Base-by-base conservation (phyloP, 2,888 invertebrate species). In the Sabellastarte sp. region DNA sequence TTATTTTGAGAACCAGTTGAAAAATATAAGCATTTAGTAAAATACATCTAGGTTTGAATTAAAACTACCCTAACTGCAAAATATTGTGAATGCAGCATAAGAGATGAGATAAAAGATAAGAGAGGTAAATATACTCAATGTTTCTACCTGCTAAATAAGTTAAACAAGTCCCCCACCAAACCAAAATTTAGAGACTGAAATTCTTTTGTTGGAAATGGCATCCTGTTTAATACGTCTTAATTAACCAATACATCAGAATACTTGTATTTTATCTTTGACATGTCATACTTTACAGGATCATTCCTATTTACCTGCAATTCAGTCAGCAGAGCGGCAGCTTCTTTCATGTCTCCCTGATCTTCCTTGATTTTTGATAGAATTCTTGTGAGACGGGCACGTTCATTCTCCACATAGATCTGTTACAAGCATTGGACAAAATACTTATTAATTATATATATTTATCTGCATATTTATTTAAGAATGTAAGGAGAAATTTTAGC, bases 401-500 rank as follows among this genome's bases (percentile, higher is more conserved):
- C 99, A 5, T 97, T 96, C 88, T 99, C 99, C n/a, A 99, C 99
- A 83, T 99, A 99, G 72, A 99, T 99, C 89, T 90, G 76, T 50
- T n/a, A n/a, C n/a, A n/a, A n/a, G n/a, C n/a, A n/a, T 78, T n/a
- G n/a, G n/a, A n/a, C n/a, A n/a, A n/a, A n/a, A n/a, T n/a, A n/a
- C n/a, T n/a, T n/a, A n/a, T n/a, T n/a, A 41, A 41, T 41, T 41
- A 41, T 41, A 41, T 41, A 15, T 15, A 20, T 5, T 41, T 41
- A 15, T 41, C 41, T 15, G 41, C 41, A 41, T 15, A 15, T 41
- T 41, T 24, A 5, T 24, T 5, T 5, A 24, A 53, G 41, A 41
- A 41, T 15, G 5, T 41, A 41, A 41, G 15, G 56, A n/a, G 24
- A 56, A 29, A 29, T 28, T 26, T 26, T 1, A 28, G n/a, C 26